These are phyloP conservation scores for Anolis carolinensis DNA, from an alignment of 2,113 vertebrate genomes.

Conservation along the genomic window DNA sequence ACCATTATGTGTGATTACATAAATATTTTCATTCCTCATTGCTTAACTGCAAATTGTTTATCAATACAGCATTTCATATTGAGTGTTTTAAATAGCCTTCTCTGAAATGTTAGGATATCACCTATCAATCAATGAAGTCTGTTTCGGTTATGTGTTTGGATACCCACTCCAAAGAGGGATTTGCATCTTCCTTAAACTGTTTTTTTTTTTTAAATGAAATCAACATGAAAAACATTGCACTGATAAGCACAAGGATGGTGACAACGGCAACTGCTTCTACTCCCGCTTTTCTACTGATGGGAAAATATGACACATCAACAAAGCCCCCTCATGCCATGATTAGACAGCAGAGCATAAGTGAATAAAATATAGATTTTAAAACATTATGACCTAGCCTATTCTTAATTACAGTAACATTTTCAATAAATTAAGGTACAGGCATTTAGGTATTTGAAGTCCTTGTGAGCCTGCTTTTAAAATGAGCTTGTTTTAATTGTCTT, in stretches of 20 bases:
- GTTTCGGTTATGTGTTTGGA: conserved; percentile 25
- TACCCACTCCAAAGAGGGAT: neutral
- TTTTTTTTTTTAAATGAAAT: conserved; percentile 25
- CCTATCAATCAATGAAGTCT: neutral
- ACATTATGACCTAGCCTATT: neutral
- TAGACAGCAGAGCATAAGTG: no score
- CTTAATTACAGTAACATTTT: neutral
- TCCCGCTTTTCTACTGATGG: neutral
- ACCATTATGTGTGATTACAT: neutral
- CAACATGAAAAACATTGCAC: conserved; percentile 19
- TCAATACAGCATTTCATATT: conserved; percentile 4
- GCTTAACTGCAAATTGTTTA: neutral
- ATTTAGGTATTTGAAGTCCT: neutral
- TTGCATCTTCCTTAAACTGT: neutral
- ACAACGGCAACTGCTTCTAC: no score
- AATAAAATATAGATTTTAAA: no score
- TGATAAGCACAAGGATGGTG: neutral
- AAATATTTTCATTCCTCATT: neutral
- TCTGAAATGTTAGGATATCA: neutral
- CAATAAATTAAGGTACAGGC: neutral
- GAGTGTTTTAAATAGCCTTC: neutral
- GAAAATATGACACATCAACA: neutral
- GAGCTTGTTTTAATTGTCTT: neutral
- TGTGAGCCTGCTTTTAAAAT: fast-evolving
- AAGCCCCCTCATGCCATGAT: no score